Evolutionary conservation across 1,140 invertebrate genomes (phyloP), one percentile per base, ranked within the genome.

Genomic region (Ostrea edulis): DNA sequence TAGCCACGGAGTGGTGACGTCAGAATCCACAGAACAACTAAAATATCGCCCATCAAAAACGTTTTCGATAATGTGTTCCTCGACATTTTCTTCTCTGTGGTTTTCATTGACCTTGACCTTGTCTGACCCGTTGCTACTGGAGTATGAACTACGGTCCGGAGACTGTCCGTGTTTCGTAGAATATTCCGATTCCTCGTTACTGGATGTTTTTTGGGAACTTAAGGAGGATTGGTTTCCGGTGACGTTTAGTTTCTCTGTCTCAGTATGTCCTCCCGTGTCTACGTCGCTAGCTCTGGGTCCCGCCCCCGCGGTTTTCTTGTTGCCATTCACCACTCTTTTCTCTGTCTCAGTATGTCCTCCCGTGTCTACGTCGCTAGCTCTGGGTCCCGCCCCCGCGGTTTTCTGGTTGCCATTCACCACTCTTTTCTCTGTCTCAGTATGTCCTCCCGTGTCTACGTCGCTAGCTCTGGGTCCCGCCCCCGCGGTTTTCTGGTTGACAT

Each of bases 1-100:
- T 52, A 88, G n/a, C 87, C 87, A 88, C 12, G 82, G 84, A 53
- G 82, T 68, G 5, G 87, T 88, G 8, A 53, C n/a, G 22, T 88
- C 87, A 35, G 84, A 68, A 22, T 88, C 84, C 4, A 22, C 54
- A 8, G 52, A 68, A 52, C 83, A 88, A 51, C 8, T 58, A 29
- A 85, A 85, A 29, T 29, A 77, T 35, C 68, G 68, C 29, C 68
- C 68, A 17, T 77, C 25, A 9, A 77, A 77, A 0, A 29, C 29
- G 14, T 14, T 29, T 25, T 14, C 68, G 11, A 35, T 25, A 12
- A 77, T 2, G 8, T 77, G 68, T 77, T 77, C 68, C 12, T 77
- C 68, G 25, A 25, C 14, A 25, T 29, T 25, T 8, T 14, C 68
- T 35, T 77, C 68, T 11, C 68, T 25, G 5, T 77, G 25, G 2